phyloP scores from a whole-genome alignment of 2,113 vertebrate species.

The Psilopogon haemacephalus region DNA sequence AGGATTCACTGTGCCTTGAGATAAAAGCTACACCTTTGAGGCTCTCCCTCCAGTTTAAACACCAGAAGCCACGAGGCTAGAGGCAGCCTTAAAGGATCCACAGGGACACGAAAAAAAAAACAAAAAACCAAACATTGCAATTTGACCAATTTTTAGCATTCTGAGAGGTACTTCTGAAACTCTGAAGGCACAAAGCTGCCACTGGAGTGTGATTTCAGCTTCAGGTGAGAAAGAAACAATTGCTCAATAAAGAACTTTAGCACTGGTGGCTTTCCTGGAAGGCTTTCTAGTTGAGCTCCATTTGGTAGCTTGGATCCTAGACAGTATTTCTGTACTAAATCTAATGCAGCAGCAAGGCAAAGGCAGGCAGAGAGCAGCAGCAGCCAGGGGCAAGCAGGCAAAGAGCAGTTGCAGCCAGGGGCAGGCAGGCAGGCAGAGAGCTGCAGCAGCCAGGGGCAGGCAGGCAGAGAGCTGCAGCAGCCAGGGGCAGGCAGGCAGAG shows the following conservation, averaged over 20 bases:
- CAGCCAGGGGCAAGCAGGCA: no score
- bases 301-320: conserved; percentile 1
- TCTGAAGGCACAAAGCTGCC: neutral
- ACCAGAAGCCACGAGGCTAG: neutral
- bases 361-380: neutral
- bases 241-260: neutral
- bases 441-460: no score
- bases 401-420: no score
- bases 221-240: neutral
- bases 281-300: conserved; percentile 1
- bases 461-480: no score
- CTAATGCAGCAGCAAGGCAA: neutral
- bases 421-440: no score
- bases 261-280: neutral
- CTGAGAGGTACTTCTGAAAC: neutral
- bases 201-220: neutral
- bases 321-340: neutral
- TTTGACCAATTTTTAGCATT: neutral
- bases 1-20: neutral
- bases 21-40: neutral
- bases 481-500: neutral
- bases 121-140: neutral
- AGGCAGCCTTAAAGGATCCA: neutral
- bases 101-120: neutral
- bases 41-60: neutral